phyloP scores from a whole-genome alignment of 2,888 invertebrate species.

The Psococerastis gibbosa region DNA sequence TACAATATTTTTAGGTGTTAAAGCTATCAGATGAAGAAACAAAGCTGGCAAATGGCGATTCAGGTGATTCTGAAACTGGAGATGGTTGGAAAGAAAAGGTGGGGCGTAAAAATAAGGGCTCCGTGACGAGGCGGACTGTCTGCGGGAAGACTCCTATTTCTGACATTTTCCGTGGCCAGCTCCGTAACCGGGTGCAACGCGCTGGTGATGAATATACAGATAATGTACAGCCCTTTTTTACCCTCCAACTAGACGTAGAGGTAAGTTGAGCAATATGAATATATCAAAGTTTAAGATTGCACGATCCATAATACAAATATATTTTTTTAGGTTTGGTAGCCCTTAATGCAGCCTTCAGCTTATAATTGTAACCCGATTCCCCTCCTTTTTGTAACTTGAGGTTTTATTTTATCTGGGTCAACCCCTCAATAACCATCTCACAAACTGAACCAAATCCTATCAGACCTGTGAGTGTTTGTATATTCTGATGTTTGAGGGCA shows the following conservation, averaged over 20 bases:
- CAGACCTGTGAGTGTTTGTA: too few relatives aligned
- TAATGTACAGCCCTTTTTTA: constrained; percentile 90
- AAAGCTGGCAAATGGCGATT: not conserved
- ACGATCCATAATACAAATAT: too few relatives aligned
- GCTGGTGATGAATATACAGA: constrained; percentile 52
- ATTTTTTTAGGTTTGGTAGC: too few relatives aligned
- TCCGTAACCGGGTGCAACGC: constrained; percentile 63
- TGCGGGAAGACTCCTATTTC: constrained; percentile 73
- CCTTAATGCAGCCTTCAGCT: too few relatives aligned
- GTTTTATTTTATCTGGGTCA: too few relatives aligned
- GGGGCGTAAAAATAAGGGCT: constrained; percentile 73
- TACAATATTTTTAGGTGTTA: not conserved
- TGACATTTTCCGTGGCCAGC: constrained; percentile 82
- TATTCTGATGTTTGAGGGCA: too few relatives aligned
- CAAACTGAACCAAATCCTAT: too few relatives aligned
- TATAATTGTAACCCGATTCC: too few relatives aligned
- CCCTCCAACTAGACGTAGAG: constrained; percentile 85
- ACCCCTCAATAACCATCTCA: too few relatives aligned
- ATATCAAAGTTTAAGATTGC: too few relatives aligned
- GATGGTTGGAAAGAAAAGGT: constrained; percentile 35
- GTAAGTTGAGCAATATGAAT: too few relatives aligned
- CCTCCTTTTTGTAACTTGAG: too few relatives aligned
- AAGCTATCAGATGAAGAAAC: not conserved
- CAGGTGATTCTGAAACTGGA: not conserved
- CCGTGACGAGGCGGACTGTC: constrained; percentile 67